Evolutionary conservation across 2,888 invertebrate species (phyloP).

Genomic region (Rhamphomyia laevipes): DNA sequence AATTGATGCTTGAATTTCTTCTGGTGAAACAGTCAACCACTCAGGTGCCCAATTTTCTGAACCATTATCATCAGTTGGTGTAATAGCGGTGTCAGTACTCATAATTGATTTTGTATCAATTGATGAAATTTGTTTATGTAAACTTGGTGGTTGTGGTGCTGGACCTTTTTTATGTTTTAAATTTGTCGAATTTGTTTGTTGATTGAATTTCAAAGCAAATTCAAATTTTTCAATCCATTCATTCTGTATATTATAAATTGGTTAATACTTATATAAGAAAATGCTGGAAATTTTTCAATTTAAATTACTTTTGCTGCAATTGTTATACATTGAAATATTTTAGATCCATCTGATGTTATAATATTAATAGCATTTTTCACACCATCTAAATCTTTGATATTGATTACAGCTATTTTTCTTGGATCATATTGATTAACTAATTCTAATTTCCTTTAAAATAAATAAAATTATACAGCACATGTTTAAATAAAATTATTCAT

Average conservation of each 20-base stretch:
- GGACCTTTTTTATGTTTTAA: slow-evolving; percentile 43
- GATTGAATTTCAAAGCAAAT: slow-evolving; percentile 70
- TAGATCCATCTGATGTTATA: slow-evolving; percentile 83
- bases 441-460: slow-evolving; percentile 29
- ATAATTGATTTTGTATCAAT: slow-evolving; percentile 21
- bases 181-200: slow-evolving; percentile 41
- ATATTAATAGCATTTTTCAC: slow-evolving; percentile 90
- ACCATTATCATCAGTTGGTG: slow-evolving; percentile 21
- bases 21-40: slow-evolving; percentile 83
- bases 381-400: slow-evolving; percentile 79
- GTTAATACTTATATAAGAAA: background rate
- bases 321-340: slow-evolving; percentile 82
- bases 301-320: slow-evolving; percentile 43
- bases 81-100: slow-evolving; percentile 19
- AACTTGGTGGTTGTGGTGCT: slow-evolving; percentile 36
- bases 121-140: slow-evolving; percentile 18
- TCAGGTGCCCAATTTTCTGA: slow-evolving; percentile 47
- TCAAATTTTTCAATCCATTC: slow-evolving; percentile 93
- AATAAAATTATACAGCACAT: too few relatives aligned
- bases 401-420: slow-evolving; percentile 85
- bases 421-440: slow-evolving; percentile 35
- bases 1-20: slow-evolving; percentile 88
- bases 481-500: too few relatives aligned
- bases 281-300: background rate
- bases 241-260: slow-evolving; percentile 42